phyloP scores from a whole-genome alignment of 2,113 vertebrate species.

The Rhodinocichla rosea region DNA sequence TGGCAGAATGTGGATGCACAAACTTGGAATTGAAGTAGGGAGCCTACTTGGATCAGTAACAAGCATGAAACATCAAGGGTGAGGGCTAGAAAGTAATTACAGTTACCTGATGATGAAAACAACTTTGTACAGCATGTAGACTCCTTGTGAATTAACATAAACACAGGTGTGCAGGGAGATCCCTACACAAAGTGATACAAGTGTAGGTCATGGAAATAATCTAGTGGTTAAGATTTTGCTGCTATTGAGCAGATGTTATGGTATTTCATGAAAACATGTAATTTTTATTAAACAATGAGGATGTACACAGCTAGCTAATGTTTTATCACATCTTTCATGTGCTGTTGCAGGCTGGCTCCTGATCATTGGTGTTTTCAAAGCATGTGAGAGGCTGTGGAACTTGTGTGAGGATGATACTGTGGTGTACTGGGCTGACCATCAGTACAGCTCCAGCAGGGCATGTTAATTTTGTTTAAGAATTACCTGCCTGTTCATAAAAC shows the following conservation, averaged over 20 bases:
- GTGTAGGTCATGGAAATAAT: not conserved
- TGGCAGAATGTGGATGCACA: not conserved
- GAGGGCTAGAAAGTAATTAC: not conserved
- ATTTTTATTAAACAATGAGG: not conserved
- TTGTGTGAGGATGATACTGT: not conserved
- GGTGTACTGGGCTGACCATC: not conserved
- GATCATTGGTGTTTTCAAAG: not conserved
- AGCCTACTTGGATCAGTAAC: not conserved
- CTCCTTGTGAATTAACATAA: not conserved
- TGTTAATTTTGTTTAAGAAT: not conserved
- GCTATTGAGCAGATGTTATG: not conserved
- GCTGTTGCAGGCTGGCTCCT: not conserved
- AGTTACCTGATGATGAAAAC: not conserved
- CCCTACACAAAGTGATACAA: not conserved
- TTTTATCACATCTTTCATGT: not conserved
- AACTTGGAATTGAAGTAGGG: not conserved
- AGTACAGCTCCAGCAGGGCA: not conserved
- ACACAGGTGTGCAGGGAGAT: not conserved
- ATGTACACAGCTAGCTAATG: not conserved
- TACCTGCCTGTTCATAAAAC: not conserved
- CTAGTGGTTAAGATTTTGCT: not conserved
- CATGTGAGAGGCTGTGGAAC: not conserved
- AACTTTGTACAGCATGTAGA: not conserved
- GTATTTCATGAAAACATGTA: not conserved
- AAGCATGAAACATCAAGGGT: not conserved